Conservation (phyloP, 2,797 vertebrate genomes). For the Hoplostethus mediterraneus region DNA sequence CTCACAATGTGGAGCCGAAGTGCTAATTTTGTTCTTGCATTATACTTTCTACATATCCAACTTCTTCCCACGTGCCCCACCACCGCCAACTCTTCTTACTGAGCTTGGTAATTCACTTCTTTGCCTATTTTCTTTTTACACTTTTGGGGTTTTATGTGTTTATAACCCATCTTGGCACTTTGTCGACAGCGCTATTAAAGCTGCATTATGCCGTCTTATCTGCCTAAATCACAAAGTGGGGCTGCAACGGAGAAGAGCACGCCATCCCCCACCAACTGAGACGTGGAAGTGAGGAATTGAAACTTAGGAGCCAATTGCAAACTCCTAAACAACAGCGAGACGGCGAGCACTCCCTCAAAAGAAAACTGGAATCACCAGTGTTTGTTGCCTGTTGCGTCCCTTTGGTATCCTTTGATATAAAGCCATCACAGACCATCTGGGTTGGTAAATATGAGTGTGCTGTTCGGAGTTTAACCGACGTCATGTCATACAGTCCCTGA, state of each 20-base stretch:
- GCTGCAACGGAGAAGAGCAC: background rate
- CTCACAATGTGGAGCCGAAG: slow-evolving; percentile 50
- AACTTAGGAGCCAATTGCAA: slow-evolving; percentile 5
- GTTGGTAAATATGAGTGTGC: background rate
- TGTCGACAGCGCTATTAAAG: background rate
- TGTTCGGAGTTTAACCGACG: background rate
- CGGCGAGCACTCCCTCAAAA: background rate
- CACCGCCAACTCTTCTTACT: slow-evolving; percentile 19
- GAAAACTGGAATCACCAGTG: background rate
- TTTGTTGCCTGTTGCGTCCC: background rate
- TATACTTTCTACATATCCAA: slow-evolving; percentile 42
- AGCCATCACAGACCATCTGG: background rate
- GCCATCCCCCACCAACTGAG: background rate
- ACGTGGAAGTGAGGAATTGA: slow-evolving; percentile 14
- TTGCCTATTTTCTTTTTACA: slow-evolving; percentile 1
- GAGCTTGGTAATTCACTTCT: slow-evolving; percentile 35
- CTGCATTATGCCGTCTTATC: background rate
- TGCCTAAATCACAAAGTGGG: background rate
- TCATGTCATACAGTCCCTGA: background rate
- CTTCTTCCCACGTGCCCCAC: slow-evolving; percentile 27
- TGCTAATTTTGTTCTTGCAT: slow-evolving; percentile 64
- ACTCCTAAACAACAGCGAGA: slow-evolving; percentile 1
- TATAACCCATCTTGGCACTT: background rate
- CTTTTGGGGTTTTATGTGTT: background rate
- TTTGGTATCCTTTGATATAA: background rate